These are phyloP conservation scores for Diachasma alloeum DNA, from an alignment of 1,140 invertebrate genomes.

Conservation along the genomic window DNA sequence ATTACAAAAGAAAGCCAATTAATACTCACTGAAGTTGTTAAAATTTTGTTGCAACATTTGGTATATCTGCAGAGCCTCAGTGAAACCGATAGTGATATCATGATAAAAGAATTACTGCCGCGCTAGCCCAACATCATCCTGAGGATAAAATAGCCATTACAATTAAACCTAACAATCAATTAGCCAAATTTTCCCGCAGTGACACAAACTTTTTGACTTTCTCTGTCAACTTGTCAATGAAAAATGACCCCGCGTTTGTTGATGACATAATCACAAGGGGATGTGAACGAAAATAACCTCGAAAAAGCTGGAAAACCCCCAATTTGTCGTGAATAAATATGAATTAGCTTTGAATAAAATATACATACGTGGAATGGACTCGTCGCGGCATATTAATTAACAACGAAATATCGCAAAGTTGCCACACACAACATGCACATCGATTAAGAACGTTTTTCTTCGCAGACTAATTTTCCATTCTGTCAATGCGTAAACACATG, in stretches of 20 bases:
- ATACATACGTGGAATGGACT: too few relatives aligned
- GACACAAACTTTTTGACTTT: background rate
- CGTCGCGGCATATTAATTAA: too few relatives aligned
- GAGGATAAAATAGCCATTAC: background rate
- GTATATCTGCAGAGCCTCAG: conserved; percentile 38
- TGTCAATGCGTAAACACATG: too few relatives aligned
- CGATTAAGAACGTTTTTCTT: too few relatives aligned
- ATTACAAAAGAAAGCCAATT: background rate
- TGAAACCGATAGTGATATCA: conserved; percentile 49
- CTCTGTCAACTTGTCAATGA: background rate
- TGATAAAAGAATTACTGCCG: conserved; percentile 36
- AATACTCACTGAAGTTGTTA: conserved; percentile 42
- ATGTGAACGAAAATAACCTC: background rate
- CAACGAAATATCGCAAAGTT: too few relatives aligned
- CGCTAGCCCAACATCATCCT: conserved; percentile 11
- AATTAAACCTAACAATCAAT: background rate
- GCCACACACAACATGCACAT: too few relatives aligned
- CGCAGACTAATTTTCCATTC: too few relatives aligned
- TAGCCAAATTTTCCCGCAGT: too few relatives aligned
- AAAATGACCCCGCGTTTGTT: background rate
- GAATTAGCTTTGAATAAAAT: too few relatives aligned
- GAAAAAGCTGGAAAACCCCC: background rate
- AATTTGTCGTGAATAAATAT: too few relatives aligned
- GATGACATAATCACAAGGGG: background rate
- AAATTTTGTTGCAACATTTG: conserved; percentile 45